Evolutionary conservation across 64 coral and sea anemone genomes (phyloP).

Genomic region (Montipora capricornis): DNA sequence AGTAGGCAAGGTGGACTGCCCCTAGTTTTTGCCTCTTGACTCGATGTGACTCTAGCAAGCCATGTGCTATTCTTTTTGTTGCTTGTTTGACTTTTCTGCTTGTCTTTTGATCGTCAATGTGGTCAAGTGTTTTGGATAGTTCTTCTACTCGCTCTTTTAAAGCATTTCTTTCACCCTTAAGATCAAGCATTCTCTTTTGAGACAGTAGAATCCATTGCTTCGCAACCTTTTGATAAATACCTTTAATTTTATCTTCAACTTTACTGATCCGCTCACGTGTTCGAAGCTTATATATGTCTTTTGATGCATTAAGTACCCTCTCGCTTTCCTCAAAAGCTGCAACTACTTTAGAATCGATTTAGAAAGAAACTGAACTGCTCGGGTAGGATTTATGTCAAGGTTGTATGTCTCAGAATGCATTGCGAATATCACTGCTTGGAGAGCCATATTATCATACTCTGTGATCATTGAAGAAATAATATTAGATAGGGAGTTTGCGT

Average conservation of each 20-base stretch:
- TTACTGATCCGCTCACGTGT: background rate
- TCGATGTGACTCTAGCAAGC: background rate
- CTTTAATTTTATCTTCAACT: background rate
- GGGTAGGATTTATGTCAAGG: no score
- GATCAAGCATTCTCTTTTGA: background rate
- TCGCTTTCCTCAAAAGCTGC: background rate
- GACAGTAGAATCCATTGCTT: background rate
- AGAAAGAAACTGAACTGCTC: no score
- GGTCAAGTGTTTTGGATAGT: background rate
- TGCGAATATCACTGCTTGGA: constrained; percentile 42
- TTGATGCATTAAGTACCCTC: background rate
- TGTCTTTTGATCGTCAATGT: no score
- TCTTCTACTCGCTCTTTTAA: background rate
- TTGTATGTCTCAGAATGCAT: constrained; percentile 25
- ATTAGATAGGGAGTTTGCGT: no score
- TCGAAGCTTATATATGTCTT: background rate
- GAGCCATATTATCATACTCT: constrained; percentile 42
- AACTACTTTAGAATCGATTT: background rate
- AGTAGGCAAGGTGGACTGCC: background rate
- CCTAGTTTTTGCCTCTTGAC: background rate
- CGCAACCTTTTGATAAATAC: background rate
- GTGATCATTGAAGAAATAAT: background rate
- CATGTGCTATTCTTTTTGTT: no score
- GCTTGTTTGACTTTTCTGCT: no score
- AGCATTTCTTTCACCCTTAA: background rate